A percentile compares a stretch with the other conserved stretches of the same genome.
phyloP scores from a whole-genome alignment of 64 coral and sea anemone genomes.

The Cladopsammia gracilis region DNA sequence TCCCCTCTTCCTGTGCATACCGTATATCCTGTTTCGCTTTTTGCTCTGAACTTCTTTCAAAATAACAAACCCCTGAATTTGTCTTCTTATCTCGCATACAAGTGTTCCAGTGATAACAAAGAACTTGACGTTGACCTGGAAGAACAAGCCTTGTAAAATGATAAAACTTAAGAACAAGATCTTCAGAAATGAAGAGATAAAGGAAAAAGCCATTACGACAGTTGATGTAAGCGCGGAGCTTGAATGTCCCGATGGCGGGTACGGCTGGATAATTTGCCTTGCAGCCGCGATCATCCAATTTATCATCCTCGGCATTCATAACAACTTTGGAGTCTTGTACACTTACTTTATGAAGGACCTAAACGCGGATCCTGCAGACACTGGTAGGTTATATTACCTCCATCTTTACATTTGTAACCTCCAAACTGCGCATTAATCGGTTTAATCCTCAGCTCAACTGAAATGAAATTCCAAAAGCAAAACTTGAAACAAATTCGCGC shows the following conservation, averaged over 20 bases:
- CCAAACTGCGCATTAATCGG: too few relatives aligned
- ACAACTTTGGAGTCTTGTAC: slow-evolving; percentile 53
- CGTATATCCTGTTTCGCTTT: background rate
- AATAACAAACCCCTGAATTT: background rate
- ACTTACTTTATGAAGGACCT: slow-evolving; percentile 59
- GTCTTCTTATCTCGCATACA: background rate
- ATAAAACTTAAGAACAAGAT: slow-evolving; percentile 5
- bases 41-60: background rate
- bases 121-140: background rate
- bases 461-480: too few relatives aligned
- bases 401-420: background rate
- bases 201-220: background rate
- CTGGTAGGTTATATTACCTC: slow-evolving; percentile 12
- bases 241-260: slow-evolving; percentile 61
- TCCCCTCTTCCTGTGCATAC: background rate
- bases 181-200: background rate
- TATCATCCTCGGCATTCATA: slow-evolving; percentile 54
- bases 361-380: slow-evolving; percentile 11
- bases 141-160: background rate
- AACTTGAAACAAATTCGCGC: too few relatives aligned
- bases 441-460: too few relatives aligned
- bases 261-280: slow-evolving; percentile 52
- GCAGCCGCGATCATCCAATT: slow-evolving; percentile 51
- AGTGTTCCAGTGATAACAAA: background rate
- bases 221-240: background rate